Percentiles rank a stretch among this genome's conserved stretches.
These are phyloP conservation scores for Cyprinodon brontotheroides DNA, from an alignment of 2,113 vertebrate genomes.

Conservation along the genomic window DNA sequence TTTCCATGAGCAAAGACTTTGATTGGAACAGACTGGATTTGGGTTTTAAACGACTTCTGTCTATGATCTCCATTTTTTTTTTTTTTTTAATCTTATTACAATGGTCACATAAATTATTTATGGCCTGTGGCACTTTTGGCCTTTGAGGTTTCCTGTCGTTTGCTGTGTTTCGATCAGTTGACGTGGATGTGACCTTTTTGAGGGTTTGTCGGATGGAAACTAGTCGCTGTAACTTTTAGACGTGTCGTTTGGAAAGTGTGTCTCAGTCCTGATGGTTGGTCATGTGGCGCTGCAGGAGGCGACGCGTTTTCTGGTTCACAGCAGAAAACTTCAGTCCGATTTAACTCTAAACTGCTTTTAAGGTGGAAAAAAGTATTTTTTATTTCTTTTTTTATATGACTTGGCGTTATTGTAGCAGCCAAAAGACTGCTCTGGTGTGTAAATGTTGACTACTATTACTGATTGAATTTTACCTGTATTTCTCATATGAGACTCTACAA, in stretches of 20 bases:
- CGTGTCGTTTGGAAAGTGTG: conserved; percentile 7
- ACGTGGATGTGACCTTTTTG: not conserved
- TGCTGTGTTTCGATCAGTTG: not conserved
- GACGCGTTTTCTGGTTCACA: conserved; percentile 8
- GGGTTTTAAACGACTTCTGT: not conserved
- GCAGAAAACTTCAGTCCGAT: conserved; percentile 10
- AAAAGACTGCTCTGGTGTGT: conserved; percentile 37
- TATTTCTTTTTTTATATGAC: conserved; percentile 40
- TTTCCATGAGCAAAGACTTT: not conserved
- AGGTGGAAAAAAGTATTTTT: conserved; percentile 37
- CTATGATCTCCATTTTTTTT: not conserved
- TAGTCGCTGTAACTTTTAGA: not conserved
- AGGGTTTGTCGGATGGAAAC: not conserved
- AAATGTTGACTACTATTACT: conserved; percentile 60
- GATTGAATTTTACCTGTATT: conserved; percentile 59
- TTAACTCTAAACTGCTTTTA: conserved; percentile 23
- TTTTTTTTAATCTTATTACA: not conserved
- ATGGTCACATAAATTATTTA: not conserved
- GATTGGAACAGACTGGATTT: not conserved
- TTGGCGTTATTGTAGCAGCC: conserved; percentile 55
- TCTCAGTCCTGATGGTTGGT: conserved; percentile 22
- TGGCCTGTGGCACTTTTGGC: not conserved
- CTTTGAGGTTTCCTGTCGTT: not conserved
- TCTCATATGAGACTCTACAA: conserved; percentile 63
- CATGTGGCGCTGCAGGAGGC: conserved; percentile 15